phyloP scores from a whole-genome alignment of 2,113 vertebrate genomes.

The Plecturocebus donacophilus region DNA sequence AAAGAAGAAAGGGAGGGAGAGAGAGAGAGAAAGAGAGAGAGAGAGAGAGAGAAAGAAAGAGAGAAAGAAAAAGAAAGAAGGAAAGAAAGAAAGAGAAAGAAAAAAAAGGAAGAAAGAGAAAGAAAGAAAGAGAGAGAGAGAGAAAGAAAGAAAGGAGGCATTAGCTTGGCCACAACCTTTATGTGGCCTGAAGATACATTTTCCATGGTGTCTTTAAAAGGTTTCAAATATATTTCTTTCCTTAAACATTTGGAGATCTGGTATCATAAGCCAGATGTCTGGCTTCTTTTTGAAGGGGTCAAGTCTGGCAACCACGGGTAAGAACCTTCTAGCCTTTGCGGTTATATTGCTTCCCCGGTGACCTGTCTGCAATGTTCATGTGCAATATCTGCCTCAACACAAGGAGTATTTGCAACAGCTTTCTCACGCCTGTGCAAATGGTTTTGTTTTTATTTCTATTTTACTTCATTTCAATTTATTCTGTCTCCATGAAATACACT shows the following conservation, averaged over 20 bases:
- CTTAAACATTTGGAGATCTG: background rate
- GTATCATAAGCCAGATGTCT: background rate
- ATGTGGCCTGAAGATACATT: background rate
- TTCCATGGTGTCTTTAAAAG: background rate
- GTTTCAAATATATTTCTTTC: background rate
- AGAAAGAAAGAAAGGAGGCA: background rate
- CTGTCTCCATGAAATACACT: no score
- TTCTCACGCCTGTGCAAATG: accelerated
- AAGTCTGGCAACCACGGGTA: background rate
- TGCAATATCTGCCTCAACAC: background rate
- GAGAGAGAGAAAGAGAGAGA: no score
- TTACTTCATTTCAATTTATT: background rate
- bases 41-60: no score
- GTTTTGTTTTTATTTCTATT: background rate
- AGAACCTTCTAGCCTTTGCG: no score
- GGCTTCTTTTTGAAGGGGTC: background rate
- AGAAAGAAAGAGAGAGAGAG: no score
- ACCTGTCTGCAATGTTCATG: background rate
- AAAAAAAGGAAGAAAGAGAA: no score
- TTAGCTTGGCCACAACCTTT: background rate
- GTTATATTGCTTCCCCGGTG: background rate
- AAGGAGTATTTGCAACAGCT: background rate
- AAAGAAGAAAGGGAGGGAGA: no score
- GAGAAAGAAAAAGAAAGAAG: no score
- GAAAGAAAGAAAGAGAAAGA: no score